Percentiles rank a stretch among this genome's conserved stretches.
Conservation (phyloP, 2,888 invertebrate species). For the Congeria kusceri region DNA sequence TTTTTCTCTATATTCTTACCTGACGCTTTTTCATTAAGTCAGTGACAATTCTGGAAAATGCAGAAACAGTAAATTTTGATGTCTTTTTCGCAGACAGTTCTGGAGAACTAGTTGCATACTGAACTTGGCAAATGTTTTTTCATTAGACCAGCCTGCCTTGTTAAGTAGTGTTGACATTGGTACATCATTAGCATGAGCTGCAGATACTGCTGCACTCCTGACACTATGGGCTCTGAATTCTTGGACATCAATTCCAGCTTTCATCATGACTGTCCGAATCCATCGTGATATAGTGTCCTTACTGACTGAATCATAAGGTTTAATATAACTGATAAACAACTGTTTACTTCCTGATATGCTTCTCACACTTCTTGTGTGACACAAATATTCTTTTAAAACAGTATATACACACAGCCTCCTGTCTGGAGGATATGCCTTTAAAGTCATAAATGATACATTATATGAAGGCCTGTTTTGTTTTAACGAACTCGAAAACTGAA, state of each 20-base stretch:
- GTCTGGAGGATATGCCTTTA: conserved; percentile 28
- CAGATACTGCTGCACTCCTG: conserved; percentile 45
- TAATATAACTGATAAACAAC: conserved; percentile 50
- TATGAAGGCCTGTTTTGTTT: conserved; percentile 34
- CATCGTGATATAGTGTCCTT: conserved; percentile 58
- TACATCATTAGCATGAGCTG: conserved; percentile 31
- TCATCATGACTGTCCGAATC: conserved; percentile 44
- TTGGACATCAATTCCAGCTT: conserved; percentile 39
- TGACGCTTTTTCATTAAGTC: too few relatives aligned
- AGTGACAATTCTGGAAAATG: too few relatives aligned
- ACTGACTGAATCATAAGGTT: conserved; percentile 39
- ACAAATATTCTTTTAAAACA: conserved; percentile 43
- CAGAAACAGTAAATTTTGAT: too few relatives aligned
- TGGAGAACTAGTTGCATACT: too few relatives aligned
- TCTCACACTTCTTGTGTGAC: conserved; percentile 22
- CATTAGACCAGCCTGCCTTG: conserved; percentile 53
- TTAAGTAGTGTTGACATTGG: conserved; percentile 38
- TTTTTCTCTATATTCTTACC: too few relatives aligned
- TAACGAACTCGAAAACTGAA: conserved; percentile 23
- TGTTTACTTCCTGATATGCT: conserved; percentile 4
- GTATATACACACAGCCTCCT: too few relatives aligned
- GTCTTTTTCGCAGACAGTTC: too few relatives aligned
- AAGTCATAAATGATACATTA: conserved; percentile 18
- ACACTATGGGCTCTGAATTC: conserved; percentile 54
- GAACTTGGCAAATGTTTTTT: too few relatives aligned